Evolutionary conservation across 1,140 invertebrate genomes (phyloP), one percentile per base, ranked within the genome.

Genomic region (Hylyphantes graminicola): DNA sequence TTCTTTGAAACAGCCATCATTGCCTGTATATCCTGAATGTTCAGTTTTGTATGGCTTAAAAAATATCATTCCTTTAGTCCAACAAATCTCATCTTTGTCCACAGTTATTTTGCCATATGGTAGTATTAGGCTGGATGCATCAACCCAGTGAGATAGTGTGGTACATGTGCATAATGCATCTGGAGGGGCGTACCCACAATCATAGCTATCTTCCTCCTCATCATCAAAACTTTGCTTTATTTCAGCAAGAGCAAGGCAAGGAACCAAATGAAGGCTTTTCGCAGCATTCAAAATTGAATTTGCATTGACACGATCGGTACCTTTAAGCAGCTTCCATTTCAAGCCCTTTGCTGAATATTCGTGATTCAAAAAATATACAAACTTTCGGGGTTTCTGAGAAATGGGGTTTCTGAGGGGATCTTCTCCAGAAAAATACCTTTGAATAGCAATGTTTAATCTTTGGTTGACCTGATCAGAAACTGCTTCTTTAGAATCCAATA

Each of bases 291-390:
- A 21, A 8, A 63, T n/a, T 3, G n/a, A n/a, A 63, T 17, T n/a
- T n/a, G n/a, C 21, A 63, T 63, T 63, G 10, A 21, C 5, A 63
- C 61, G 7, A 0, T 63, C 61, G 10, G 10, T 21, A 19, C 61
- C 61, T 63, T 63, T 63, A n/a, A 63, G 21, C n/a, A 63, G 10
- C n/a, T 15, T 63, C 61, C 61, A 63, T 63, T 63, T 63, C n/a
- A 63, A 15, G 21, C 61, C 61, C n/a, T 63, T 13, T 63, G n/a
- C 61, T 19, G 61, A 17, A 10, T 63, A 63, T 17, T 21, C 21
- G n/a, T 63, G 61, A 63, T 63, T 63, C n/a, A 63, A 21, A 63
- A 63, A 63, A 63, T 19, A 63, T 5, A 63, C 61, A 8, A 63
- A 15, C 61, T 63, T 63, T 63, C n/a, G 61, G 7, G n/a, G 7